phyloP scores from a whole-genome alignment of 37 sponge, comb jelly and placozoan genomes.

The Petrosia ficiformis region DNA sequence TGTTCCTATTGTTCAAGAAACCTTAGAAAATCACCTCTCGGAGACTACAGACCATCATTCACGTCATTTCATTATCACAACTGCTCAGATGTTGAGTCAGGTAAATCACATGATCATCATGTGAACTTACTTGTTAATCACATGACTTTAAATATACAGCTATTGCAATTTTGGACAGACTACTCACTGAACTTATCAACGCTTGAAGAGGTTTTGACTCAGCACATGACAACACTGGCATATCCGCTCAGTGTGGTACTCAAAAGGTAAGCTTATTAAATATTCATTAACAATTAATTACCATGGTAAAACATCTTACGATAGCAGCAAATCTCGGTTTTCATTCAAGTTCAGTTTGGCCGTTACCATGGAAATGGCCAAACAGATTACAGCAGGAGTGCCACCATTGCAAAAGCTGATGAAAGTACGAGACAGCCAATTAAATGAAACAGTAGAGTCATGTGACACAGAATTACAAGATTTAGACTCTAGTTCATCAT shows the following conservation, averaged over 20 bases:
- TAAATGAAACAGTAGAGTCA: too few species aligned
- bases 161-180: slow-evolving; percentile 20
- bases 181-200: neutral
- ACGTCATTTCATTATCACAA: neutral
- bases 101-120: too few species aligned
- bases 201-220: slow-evolving; percentile 30
- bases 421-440: too few species aligned
- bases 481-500: neutral
- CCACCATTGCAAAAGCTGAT: too few species aligned
- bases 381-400: neutral
- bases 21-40: too few species aligned
- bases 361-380: slow-evolving; percentile 28
- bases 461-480: too few species aligned
- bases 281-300: neutral
- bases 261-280: slow-evolving; percentile 12
- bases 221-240: slow-evolving; percentile 8
- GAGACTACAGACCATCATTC: too few species aligned
- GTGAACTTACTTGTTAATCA: neutral
- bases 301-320: neutral
- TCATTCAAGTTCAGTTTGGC: slow-evolving; percentile 31
- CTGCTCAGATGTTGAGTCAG: neutral
- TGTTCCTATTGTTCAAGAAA: too few species aligned
- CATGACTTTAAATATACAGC: slow-evolving; percentile 2
- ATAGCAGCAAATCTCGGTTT: neutral
- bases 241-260: slow-evolving; percentile 41